Conservation (phyloP, 2,888 invertebrate genomes). For the Lingula anatina region DNA sequence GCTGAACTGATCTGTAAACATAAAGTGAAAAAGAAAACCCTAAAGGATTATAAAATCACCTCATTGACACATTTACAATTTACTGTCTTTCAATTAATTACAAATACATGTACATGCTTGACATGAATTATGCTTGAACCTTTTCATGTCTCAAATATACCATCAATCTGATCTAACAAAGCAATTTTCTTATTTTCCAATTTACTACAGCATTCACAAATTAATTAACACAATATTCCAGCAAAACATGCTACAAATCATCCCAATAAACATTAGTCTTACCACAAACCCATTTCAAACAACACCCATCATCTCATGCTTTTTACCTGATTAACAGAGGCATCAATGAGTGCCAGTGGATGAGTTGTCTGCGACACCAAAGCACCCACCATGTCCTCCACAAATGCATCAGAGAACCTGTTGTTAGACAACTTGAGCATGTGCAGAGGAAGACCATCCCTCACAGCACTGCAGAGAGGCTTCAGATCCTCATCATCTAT, state of each 20-base stretch:
- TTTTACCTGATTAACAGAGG: conserved; percentile 33
- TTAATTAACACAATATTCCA: background rate
- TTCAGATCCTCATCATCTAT: conserved; percentile 29
- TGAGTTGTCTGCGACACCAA: conserved; percentile 20
- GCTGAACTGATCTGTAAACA: conserved; percentile 18
- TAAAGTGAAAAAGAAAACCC: background rate
- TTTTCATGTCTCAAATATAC: too few species aligned
- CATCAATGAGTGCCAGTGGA: conserved; percentile 29
- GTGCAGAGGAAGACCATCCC: conserved; percentile 22
- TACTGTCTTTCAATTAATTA: too few species aligned
- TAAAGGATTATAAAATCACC: too few species aligned
- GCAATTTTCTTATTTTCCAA: background rate
- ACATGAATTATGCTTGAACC: too few species aligned
- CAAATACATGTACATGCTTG: too few species aligned
- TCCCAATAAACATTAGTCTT: too few species aligned
- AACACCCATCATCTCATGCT: too few species aligned
- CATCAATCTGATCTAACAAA: background rate
- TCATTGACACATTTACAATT: too few species aligned
- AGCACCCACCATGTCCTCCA: conserved; percentile 19
- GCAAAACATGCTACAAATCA: background rate
- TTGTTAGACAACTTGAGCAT: conserved; percentile 41
- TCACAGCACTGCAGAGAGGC: conserved; percentile 21
- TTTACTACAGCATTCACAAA: background rate
- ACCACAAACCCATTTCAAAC: too few species aligned
- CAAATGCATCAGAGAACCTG: conserved; percentile 27